Conservation (phyloP, 2,888 invertebrate genomes). For the Blastobasis lacticolella region DNA sequence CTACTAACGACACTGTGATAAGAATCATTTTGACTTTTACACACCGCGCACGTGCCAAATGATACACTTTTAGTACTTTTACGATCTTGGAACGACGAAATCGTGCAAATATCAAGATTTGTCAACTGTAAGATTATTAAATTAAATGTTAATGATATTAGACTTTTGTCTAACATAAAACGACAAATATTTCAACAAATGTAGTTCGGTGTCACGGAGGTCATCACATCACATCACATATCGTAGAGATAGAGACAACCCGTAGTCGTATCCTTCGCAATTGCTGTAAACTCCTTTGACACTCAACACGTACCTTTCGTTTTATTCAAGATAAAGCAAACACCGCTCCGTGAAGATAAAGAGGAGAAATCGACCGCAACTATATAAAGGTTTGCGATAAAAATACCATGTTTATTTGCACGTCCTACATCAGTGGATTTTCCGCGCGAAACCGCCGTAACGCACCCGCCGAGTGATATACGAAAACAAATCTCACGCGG, state of each 20-base stretch:
- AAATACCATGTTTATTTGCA: conserved; percentile 74
- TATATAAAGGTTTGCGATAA: conserved; percentile 74
- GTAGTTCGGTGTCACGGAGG: too few relatives aligned
- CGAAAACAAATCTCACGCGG: conserved; percentile 36
- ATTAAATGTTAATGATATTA: too few relatives aligned
- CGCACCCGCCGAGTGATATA: conserved; percentile 19
- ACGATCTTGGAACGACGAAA: too few relatives aligned
- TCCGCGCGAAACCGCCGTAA: conserved; percentile 44
- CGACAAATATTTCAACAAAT: too few relatives aligned
- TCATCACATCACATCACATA: neutral
- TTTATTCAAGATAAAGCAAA: conserved; percentile 70
- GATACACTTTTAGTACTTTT: too few relatives aligned
- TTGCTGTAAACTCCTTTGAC: conserved; percentile 42
- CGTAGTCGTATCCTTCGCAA: neutral
- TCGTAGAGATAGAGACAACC: neutral
- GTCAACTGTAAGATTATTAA: too few relatives aligned
- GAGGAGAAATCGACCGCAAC: conserved; percentile 72
- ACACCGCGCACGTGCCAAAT: neutral
- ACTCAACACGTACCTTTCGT: conserved; percentile 49
- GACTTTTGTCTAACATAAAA: too few relatives aligned
- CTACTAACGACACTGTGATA: conserved; percentile 14
- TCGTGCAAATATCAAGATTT: too few relatives aligned
- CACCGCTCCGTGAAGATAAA: conserved; percentile 67
- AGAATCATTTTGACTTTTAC: neutral
- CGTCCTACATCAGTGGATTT: conserved; percentile 65